phyloP scores from a whole-genome alignment of 2,888 invertebrate species.

The Caenorhabditis panamensis region DNA sequence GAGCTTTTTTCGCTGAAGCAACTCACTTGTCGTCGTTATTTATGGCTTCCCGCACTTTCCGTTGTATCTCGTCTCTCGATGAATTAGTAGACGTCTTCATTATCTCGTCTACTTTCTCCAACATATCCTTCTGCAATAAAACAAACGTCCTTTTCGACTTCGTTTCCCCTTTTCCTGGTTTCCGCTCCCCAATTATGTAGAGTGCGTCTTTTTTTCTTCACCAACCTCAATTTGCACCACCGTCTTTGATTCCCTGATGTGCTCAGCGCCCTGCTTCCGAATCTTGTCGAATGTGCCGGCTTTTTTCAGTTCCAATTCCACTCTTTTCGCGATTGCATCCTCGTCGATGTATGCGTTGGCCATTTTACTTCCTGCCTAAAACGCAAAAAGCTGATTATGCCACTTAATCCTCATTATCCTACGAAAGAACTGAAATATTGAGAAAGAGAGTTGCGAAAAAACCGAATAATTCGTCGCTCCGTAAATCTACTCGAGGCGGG shows the following conservation, averaged over 20 bases:
- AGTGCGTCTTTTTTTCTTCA: background rate
- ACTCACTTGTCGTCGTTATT: slow-evolving; percentile 30
- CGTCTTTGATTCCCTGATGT: slow-evolving; percentile 19
- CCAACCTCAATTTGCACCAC: slow-evolving; percentile 41
- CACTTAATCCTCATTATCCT: background rate
- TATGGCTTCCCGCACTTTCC: slow-evolving; percentile 30
- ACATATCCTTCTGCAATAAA: slow-evolving; percentile 45
- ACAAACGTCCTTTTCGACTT: background rate
- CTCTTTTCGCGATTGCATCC: slow-evolving; percentile 29
- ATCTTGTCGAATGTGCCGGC: slow-evolving; percentile 55
- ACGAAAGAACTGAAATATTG: background rate
- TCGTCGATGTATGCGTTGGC: slow-evolving; percentile 18
- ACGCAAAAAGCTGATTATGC: background rate
- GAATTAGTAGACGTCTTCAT: slow-evolving; percentile 22
- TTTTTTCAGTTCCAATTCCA: slow-evolving; percentile 47
- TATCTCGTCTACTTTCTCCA: slow-evolving; percentile 47
- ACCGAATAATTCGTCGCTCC: background rate
- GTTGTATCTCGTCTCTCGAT: slow-evolving; percentile 47
- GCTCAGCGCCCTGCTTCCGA: slow-evolving; percentile 40
- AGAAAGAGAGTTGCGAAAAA: background rate
- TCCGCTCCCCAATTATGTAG: background rate
- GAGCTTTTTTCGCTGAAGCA: background rate
- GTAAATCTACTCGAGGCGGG: slow-evolving; percentile 20
- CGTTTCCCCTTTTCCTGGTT: background rate
- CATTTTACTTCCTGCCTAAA: slow-evolving; percentile 14